Evolutionary conservation across 2,888 invertebrate species (phyloP).

Genomic region (Bhutanitis thaidina): DNA sequence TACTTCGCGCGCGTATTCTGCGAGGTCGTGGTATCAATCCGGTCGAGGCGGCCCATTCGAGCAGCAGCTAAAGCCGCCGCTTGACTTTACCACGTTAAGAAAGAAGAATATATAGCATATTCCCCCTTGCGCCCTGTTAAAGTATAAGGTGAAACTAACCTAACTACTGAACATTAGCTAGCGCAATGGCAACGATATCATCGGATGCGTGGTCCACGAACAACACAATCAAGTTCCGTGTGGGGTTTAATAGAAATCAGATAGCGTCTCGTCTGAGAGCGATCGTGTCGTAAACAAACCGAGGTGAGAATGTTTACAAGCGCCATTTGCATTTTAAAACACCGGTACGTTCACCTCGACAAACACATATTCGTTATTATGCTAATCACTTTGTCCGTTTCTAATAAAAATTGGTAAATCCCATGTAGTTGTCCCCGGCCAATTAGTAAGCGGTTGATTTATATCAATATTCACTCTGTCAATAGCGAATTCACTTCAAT

Average conservation of each 20-base stretch:
- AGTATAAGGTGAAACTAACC: too few species aligned
- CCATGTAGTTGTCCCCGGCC: background rate
- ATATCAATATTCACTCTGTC: background rate
- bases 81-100: too few species aligned
- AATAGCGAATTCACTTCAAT: too few species aligned
- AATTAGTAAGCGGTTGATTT: background rate
- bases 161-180: too few species aligned
- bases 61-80: too few species aligned
- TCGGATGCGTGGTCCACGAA: background rate
- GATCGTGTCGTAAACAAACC: constrained; percentile 23
- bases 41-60: too few species aligned
- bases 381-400: background rate
- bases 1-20: too few species aligned
- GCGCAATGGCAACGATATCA: too few species aligned
- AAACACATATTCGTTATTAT: background rate
- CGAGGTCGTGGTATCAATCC: too few species aligned
- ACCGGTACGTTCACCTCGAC: constrained; percentile 6
- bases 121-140: too few species aligned
- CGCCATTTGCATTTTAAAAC: constrained; percentile 27
- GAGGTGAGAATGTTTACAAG: constrained; percentile 28
- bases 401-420: constrained; percentile 3
- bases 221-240: background rate
- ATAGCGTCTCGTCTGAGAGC: constrained; percentile 22
- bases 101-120: too few species aligned
- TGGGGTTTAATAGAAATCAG: constrained; percentile 11